phyloP scores from a whole-genome alignment of 2,888 invertebrate species.

The Dichetophora obliterata region DNA sequence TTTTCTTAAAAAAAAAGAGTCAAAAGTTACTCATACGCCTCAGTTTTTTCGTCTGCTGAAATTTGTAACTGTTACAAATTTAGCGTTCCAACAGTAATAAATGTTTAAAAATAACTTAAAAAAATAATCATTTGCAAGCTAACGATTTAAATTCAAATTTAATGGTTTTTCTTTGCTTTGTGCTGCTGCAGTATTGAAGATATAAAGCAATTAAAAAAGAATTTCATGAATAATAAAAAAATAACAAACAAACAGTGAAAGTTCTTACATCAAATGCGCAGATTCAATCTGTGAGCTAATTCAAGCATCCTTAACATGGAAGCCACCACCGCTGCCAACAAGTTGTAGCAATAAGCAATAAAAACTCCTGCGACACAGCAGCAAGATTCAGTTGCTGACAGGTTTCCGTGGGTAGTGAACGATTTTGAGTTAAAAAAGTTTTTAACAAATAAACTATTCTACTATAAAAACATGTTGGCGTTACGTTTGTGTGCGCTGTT shows the following conservation, averaged over 20 bases:
- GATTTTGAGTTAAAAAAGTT: neutral
- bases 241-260: neutral
- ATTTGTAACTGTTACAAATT: too few relatives aligned
- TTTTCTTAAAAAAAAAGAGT: neutral
- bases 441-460: neutral
- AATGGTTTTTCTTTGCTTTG: slow-evolving; percentile 16
- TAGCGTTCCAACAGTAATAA: too few relatives aligned
- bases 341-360: slow-evolving; percentile 34
- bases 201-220: neutral
- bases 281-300: slow-evolving; percentile 20
- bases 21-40: neutral
- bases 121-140: neutral
- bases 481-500: slow-evolving; percentile 3
- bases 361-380: slow-evolving; percentile 40
- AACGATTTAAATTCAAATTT: slow-evolving; percentile 27
- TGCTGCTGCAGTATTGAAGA: neutral
- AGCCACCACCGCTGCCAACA: slow-evolving; percentile 17
- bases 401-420: slow-evolving; percentile 32
- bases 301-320: neutral
- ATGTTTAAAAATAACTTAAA: too few relatives aligned
- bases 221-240: neutral
- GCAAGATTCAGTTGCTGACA: slow-evolving; percentile 43
- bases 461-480: neutral
- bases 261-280: slow-evolving; percentile 46
- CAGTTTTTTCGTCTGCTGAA: neutral